phyloP scores from a whole-genome alignment of 2,113 vertebrate genomes.

The Clarias magur region DNA sequence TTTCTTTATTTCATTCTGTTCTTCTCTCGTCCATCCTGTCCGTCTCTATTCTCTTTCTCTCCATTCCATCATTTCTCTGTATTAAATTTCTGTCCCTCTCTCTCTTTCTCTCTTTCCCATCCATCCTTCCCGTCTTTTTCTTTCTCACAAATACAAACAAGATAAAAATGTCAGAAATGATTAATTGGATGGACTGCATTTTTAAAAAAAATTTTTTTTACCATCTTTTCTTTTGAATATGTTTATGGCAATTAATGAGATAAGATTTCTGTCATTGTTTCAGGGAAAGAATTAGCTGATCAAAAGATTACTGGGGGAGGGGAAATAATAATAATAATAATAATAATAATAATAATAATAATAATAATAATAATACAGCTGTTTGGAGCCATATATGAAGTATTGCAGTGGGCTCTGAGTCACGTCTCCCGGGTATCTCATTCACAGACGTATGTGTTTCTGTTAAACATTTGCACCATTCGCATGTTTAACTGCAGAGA shows the following conservation, averaged over 20 bases:
- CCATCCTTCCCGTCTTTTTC: too few relatives aligned
- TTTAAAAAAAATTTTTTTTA: too few relatives aligned
- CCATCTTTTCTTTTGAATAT: too few relatives aligned
- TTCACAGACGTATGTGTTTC: too few relatives aligned
- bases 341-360: too few relatives aligned
- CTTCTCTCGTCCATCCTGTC: background rate
- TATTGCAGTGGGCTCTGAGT: too few relatives aligned
- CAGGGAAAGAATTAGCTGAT: background rate
- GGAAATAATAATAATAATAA: too few relatives aligned
- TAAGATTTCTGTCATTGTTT: background rate
- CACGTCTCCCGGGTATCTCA: too few relatives aligned
- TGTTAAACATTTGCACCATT: too few relatives aligned
- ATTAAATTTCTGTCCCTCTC: background rate
- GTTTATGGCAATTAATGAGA: background rate
- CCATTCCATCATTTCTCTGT: background rate
- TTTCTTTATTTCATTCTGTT: conserved; percentile 9
- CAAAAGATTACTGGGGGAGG: background rate
- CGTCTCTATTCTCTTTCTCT: background rate
- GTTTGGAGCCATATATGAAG: too few relatives aligned
- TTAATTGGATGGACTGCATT: background rate
- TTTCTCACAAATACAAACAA: conserved; percentile 13
- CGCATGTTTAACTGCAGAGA: too few relatives aligned
- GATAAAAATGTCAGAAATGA: conserved; percentile 10
- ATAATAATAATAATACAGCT: too few relatives aligned
- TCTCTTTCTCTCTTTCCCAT: background rate